A percentile compares a stretch with the other conserved stretches of the same genome.
Conservation (phyloP, 2,797 vertebrate genomes). For the Alosa sapidissima region DNA sequence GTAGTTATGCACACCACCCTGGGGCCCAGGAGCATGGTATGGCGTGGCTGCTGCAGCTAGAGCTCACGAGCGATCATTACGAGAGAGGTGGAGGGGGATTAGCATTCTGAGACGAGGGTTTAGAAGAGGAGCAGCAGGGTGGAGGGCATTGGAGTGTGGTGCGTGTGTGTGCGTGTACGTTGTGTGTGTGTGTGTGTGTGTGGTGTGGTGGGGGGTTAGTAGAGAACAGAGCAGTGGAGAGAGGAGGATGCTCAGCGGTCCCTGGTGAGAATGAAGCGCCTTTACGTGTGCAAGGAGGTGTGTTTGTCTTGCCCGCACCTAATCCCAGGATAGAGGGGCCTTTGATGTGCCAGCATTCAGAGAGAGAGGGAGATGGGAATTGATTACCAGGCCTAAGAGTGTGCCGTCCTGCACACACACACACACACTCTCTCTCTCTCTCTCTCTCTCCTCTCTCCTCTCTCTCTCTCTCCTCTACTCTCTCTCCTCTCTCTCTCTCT, state of each 20-base stretch:
- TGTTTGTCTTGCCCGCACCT: not conserved
- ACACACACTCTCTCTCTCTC: not conserved
- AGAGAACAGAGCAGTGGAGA: not conserved
- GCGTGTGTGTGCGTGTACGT: not conserved
- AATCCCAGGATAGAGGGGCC: not conserved
- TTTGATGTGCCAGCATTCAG: constrained; percentile 1
- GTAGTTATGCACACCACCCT: not conserved
- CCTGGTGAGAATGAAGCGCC: not conserved
- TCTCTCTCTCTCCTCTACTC: not conserved
- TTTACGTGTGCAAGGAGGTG: not conserved
- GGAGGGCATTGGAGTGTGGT: not conserved
- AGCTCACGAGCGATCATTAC: not conserved
- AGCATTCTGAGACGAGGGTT: not conserved
- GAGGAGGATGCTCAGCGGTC: not conserved
- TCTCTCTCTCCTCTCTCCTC: not conserved
- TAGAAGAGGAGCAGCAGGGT: not conserved
- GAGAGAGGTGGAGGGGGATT: not conserved
- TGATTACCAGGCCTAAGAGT: not conserved
- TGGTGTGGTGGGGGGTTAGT: not conserved
- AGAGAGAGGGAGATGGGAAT: not conserved
- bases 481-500: not conserved
- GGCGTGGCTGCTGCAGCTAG: not conserved
- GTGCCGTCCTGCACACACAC: not conserved
- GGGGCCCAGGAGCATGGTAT: not conserved
- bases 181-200: not conserved